Evolutionary conservation across 2,888 invertebrate species (phyloP).

Genomic region (Uloborus plumipes): DNA sequence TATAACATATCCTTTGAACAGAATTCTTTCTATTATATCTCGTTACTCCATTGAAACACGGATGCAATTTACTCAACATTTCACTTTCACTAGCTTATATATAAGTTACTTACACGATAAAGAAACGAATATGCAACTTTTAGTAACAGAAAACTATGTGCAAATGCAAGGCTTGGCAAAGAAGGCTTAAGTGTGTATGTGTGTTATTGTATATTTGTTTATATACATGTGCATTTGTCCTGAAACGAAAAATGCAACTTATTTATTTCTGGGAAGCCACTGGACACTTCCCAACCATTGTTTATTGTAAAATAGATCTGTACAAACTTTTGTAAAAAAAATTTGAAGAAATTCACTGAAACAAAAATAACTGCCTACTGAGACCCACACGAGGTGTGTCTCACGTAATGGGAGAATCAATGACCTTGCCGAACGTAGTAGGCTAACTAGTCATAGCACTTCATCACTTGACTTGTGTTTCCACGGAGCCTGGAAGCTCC

Average conservation of each 20-base stretch:
- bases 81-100: slow-evolving; percentile 1
- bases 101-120: slow-evolving; percentile 22
- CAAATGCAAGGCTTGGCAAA: slow-evolving; percentile 46
- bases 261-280: slow-evolving; percentile 59
- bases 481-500: neutral
- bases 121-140: slow-evolving; percentile 16
- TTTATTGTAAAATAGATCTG: slow-evolving; percentile 62
- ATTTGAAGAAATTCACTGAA: slow-evolving; percentile 42
- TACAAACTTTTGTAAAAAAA: slow-evolving; percentile 64
- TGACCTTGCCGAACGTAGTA: slow-evolving; percentile 52
- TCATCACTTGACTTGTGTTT: slow-evolving; percentile 1
- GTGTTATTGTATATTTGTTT: slow-evolving; percentile 61
- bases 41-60: slow-evolving; percentile 1
- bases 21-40: too few species aligned
- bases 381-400: slow-evolving; percentile 17
- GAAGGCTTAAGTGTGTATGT: slow-evolving; percentile 51
- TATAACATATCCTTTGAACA: neutral
- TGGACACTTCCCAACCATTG: slow-evolving; percentile 39
- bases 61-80: slow-evolving; percentile 49
- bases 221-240: slow-evolving; percentile 54
- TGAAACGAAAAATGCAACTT: slow-evolving; percentile 38
- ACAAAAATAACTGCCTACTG: slow-evolving; percentile 15
- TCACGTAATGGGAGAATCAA: slow-evolving; percentile 27
- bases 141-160: slow-evolving; percentile 16
- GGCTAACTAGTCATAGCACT: slow-evolving; percentile 51